phyloP scores from a whole-genome alignment of 2,888 invertebrate species.

The Himalopsyche japonica region DNA sequence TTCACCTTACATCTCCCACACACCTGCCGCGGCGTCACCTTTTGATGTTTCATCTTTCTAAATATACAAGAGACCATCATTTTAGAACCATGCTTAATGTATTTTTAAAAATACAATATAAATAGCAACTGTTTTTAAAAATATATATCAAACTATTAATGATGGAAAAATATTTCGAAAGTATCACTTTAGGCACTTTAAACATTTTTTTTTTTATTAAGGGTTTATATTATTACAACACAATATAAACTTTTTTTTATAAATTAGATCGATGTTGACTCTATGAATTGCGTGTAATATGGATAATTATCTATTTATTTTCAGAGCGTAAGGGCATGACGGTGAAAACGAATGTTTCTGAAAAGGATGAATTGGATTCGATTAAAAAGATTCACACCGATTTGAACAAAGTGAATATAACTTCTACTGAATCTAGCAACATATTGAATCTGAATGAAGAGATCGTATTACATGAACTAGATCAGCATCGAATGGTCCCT shows the following conservation, averaged over 20 bases:
- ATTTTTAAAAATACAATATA: background rate
- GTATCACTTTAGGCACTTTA: background rate
- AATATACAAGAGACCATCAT: background rate
- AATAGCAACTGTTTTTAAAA: background rate
- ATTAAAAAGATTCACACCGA: background rate
- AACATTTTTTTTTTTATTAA: background rate
- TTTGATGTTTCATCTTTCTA: background rate
- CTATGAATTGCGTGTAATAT: background rate
- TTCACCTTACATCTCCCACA: background rate
- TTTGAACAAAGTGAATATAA: slow-evolving; percentile 3
- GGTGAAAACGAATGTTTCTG: slow-evolving; percentile 21
- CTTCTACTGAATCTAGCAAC: slow-evolving; percentile 28
- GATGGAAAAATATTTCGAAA: background rate
- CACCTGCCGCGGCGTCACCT: background rate
- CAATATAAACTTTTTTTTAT: background rate
- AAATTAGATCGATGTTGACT: background rate
- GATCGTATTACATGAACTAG: slow-evolving; percentile 10
- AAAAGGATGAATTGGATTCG: slow-evolving; percentile 16
- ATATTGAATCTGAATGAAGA: slow-evolving; percentile 26
- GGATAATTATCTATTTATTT: slow-evolving; percentile 16
- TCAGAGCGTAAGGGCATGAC: slow-evolving; percentile 31
- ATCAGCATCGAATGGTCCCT: slow-evolving; percentile 13
- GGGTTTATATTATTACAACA: background rate
- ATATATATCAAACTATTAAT: background rate
- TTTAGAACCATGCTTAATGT: background rate